A percentile compares a stretch with the other conserved stretches of the same genome.
Conservation (phyloP, 2,797 vertebrate genomes). For the Tokudaia muenninki region DNA sequence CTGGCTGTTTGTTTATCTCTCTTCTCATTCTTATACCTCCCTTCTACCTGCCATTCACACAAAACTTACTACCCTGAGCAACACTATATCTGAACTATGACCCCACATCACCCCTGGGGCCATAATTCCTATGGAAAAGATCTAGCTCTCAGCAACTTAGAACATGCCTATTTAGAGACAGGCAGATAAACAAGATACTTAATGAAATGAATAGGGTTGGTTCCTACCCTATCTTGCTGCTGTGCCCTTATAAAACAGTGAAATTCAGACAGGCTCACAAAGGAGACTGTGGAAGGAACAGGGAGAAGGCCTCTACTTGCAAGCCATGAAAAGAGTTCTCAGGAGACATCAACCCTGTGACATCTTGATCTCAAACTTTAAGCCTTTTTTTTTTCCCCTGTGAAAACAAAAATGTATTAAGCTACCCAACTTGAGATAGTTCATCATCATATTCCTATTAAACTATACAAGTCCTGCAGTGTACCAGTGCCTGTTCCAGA, state of each 20-base stretch:
- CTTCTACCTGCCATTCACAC: not conserved
- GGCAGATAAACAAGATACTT: not conserved
- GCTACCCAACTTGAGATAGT: not conserved
- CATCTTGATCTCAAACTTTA: conserved; percentile 15
- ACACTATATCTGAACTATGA: not conserved
- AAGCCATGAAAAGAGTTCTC: not conserved
- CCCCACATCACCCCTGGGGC: not conserved
- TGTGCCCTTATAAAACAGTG: not conserved
- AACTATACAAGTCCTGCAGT: not conserved
- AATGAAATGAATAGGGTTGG: not conserved
- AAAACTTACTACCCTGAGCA: not conserved
- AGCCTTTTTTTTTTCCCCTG: not conserved
- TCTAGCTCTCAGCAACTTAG: not conserved
- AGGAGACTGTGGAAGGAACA: not conserved
- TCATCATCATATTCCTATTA: not conserved
- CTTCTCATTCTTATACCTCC: not conserved
- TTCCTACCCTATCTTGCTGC: not conserved
- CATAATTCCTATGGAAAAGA: not conserved
- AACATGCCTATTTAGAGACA: not conserved
- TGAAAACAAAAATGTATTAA: conserved; percentile 44
- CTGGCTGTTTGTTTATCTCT: not conserved
- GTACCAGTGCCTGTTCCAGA: not conserved
- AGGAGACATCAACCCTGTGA: not conserved
- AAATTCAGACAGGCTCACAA: not conserved
- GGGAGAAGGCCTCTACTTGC: not conserved